Percentiles rank a stretch among this genome's conserved stretches.
Conservation (phyloP, 2,797 vertebrate species). For the Manis pentadactyla region DNA sequence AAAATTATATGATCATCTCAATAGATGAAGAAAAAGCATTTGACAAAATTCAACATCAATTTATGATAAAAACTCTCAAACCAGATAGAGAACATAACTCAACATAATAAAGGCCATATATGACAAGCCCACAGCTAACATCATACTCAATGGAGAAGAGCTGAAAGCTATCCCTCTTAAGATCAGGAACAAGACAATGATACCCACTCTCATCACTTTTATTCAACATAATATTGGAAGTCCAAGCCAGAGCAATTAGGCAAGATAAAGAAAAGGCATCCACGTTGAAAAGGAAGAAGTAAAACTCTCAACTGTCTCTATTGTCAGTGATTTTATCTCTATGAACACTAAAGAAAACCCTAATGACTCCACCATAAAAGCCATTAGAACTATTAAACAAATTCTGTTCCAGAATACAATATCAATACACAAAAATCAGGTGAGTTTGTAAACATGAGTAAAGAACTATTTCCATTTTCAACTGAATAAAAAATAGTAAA, state of each 20-base stretch:
- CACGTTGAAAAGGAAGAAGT: background rate
- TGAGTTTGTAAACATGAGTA: background rate
- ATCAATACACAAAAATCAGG: background rate
- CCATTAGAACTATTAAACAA: background rate
- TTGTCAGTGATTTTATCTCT: background rate
- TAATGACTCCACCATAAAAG: background rate
- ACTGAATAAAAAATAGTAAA: background rate
- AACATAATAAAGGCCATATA: background rate
- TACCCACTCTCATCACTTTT: background rate
- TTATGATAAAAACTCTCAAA: background rate
- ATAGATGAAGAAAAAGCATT: background rate
- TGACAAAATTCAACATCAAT: background rate
- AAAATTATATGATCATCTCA: background rate
- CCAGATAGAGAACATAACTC: background rate
- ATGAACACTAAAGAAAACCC: background rate
- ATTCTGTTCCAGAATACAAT: background rate
- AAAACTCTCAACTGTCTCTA: background rate
- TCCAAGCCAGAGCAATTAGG: background rate
- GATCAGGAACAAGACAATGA: background rate
- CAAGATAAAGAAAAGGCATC: background rate
- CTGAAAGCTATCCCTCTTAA: background rate
- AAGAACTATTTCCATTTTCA: background rate
- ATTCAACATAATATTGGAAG: background rate
- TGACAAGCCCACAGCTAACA: background rate
- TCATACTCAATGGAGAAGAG: background rate